phyloP scores from a whole-genome alignment of 2,113 vertebrate genomes.

The Bettongia penicillata region DNA sequence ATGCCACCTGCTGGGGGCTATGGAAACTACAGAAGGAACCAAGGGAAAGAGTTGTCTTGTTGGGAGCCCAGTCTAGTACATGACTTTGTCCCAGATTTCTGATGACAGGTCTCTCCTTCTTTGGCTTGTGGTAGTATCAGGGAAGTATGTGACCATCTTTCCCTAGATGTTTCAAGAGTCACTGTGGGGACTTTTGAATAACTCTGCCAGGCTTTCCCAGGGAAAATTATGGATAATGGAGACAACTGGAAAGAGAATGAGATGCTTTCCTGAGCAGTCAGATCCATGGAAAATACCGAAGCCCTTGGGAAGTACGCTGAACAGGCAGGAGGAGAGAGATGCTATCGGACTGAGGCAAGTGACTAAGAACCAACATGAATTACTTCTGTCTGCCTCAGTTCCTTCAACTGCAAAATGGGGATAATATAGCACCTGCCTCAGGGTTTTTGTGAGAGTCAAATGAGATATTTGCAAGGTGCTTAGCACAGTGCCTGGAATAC shows the following conservation, averaged over 20 bases:
- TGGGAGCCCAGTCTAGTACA: not conserved
- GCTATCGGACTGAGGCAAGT: not conserved
- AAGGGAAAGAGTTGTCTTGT: not conserved
- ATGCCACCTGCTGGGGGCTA: not conserved
- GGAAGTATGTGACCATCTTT: not conserved
- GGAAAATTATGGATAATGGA: not conserved
- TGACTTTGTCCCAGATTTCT: not conserved
- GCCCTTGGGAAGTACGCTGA: no score
- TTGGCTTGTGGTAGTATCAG: not conserved
- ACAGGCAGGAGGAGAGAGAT: not conserved
- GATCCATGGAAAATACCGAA: not conserved
- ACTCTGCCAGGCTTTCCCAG: not conserved
- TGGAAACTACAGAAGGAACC: not conserved
- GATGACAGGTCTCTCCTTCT: not conserved
- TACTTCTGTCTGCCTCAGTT: no score
- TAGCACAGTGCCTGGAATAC: no score
- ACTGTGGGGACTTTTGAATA: not conserved
- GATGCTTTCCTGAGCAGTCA: no score
- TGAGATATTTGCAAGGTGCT: no score
- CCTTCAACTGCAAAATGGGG: no score
- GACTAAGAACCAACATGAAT: not conserved
- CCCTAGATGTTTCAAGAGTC: not conserved
- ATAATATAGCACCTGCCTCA: no score
- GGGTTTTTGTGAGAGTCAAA: no score
- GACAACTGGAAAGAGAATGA: not conserved